Conservation (phyloP, 2,113 vertebrate genomes). For the Actenoides hombroni region DNA sequence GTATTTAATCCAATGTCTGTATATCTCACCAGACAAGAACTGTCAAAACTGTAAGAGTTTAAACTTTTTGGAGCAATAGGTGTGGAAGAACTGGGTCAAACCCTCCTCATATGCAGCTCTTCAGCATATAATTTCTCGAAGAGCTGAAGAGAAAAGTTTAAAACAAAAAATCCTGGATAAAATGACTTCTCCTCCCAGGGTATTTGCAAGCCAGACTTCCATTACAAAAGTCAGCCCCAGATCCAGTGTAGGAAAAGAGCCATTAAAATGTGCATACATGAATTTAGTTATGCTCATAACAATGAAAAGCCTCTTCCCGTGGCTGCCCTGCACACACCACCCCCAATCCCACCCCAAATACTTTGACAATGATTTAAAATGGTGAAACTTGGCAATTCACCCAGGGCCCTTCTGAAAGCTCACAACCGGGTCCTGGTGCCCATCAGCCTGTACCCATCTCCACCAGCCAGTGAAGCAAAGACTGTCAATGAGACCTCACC, state of each 20-base stretch:
- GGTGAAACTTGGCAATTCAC: not conserved
- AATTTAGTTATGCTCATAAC: not conserved
- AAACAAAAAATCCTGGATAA: not conserved
- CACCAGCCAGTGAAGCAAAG: not conserved
- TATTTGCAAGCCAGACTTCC: not conserved
- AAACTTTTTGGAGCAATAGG: not conserved
- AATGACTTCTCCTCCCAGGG: not conserved
- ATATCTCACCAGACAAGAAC: not conserved
- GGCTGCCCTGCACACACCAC: not conserved
- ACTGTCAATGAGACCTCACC: not conserved
- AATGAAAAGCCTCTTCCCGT: not conserved
- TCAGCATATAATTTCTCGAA: not conserved
- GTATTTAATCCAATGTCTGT: not conserved
- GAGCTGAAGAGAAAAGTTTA: not conserved
- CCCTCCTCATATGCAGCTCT: not conserved
- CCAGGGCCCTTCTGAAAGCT: not conserved
- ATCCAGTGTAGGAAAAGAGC: not conserved
- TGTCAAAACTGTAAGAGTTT: not conserved
- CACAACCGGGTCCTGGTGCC: accelerated
- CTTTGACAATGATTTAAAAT: not conserved
- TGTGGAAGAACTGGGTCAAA: not conserved
- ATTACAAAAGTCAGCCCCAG: not conserved
- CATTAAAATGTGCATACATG: not conserved
- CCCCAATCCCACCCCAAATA: not conserved
- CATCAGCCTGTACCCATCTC: not conserved